Evolutionary conservation across 2,797 vertebrate genomes (phyloP).

Genomic region (Gymnoscopelus microlampas): DNA sequence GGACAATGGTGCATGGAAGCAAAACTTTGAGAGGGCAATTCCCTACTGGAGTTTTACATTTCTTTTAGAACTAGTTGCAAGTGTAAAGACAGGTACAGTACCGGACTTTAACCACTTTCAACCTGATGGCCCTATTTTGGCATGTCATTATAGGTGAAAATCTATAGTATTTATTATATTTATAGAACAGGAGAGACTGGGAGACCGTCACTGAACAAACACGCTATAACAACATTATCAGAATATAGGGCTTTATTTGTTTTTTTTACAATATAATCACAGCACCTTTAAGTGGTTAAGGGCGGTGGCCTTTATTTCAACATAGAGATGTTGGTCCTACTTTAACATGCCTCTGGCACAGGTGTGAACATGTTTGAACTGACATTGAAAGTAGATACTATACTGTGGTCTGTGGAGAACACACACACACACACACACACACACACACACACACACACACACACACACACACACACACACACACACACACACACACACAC

Average conservation of each 20-base stretch:
- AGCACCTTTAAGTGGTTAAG: conserved; percentile 2
- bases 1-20: conserved; percentile 19
- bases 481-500: neutral
- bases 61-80: neutral
- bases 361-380: neutral
- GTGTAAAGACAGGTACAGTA: too few species aligned
- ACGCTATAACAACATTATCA: too few species aligned
- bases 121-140: too few species aligned
- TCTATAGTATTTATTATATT: too few species aligned
- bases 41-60: conserved; percentile 14
- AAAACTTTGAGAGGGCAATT: conserved; percentile 23
- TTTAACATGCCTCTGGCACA: neutral
- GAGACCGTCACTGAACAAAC: too few species aligned
- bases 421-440: neutral
- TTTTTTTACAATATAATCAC: too few species aligned
- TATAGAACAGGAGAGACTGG: too few species aligned
- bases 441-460: neutral
- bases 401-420: neutral
- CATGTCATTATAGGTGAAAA: too few species aligned
- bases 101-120: too few species aligned
- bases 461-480: neutral
- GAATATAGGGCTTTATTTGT: too few species aligned
- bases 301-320: neutral
- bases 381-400: neutral
- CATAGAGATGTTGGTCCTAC: neutral